A percentile compares a stretch with the other conserved stretches of the same genome.
phyloP scores from a whole-genome alignment of 2,888 invertebrate species.

The Parthenolecanium corni region DNA sequence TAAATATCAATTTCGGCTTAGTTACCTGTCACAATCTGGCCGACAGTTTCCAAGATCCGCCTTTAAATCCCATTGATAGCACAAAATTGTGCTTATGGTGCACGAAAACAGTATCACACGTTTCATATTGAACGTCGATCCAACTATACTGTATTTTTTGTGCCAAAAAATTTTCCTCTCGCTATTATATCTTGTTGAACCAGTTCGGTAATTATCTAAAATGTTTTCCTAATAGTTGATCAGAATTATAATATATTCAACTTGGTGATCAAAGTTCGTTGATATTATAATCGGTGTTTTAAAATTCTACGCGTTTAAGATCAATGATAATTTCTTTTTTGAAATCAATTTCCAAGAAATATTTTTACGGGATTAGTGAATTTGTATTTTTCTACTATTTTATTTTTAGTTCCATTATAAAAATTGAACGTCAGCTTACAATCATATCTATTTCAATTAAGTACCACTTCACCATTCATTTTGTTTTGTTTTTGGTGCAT shows the following conservation, averaged over 20 bases:
- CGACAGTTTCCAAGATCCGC: conserved; percentile 3
- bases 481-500: too few species aligned
- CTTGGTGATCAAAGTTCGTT: neutral
- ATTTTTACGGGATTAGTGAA: too few species aligned
- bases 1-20: too few species aligned
- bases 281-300: too few species aligned
- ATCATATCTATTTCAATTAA: too few species aligned
- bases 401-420: too few species aligned
- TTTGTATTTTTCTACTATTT: too few species aligned
- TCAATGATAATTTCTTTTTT: too few species aligned
- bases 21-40: conserved; percentile 10
- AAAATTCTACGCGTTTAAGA: too few species aligned
- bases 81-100: neutral
- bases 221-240: neutral
- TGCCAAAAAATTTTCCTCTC: neutral
- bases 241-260: neutral
- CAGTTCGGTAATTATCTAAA: neutral
- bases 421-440: too few species aligned
- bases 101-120: neutral
- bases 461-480: too few species aligned
- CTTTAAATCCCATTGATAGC: neutral
- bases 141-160: neutral
- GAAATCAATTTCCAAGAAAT: too few species aligned
- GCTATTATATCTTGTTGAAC: neutral
- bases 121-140: neutral